These are phyloP conservation scores for Ammodytes dubius DNA, from an alignment of 2,113 vertebrate genomes.

Conservation along the genomic window DNA sequence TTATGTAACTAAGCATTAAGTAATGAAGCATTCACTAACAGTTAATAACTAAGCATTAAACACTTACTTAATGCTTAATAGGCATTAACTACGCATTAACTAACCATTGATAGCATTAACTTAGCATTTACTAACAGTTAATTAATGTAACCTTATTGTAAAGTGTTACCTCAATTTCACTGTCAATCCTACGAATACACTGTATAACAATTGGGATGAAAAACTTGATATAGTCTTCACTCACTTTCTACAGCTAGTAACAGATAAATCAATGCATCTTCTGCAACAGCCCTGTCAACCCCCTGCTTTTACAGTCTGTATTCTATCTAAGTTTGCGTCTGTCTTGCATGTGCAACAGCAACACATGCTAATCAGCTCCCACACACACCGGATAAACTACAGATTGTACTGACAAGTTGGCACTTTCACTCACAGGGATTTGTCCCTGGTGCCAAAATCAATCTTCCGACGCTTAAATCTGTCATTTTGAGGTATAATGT, in stretches of 20 bases:
- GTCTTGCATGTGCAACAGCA: conserved; percentile 47
- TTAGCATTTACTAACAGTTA: no score
- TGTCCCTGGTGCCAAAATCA: not conserved
- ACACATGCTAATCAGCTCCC: conserved; percentile 47
- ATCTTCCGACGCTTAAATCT: not conserved
- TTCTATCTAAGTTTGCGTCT: conserved; percentile 8
- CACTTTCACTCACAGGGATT: not conserved
- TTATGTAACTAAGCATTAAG: no score
- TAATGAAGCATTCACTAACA: no score
- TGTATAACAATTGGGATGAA: not conserved
- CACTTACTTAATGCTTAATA: no score
- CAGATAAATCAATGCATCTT: not conserved
- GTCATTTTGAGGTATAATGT: conserved; percentile 2
- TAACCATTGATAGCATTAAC: no score
- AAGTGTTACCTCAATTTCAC: not conserved
- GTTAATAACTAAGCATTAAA: no score
- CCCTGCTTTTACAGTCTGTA: not conserved
- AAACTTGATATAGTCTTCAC: not conserved
- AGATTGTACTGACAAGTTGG: not conserved
- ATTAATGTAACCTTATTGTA: no score
- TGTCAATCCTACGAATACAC: not conserved
- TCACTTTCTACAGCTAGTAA: not conserved
- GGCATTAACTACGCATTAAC: no score
- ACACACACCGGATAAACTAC: conserved; percentile 22
- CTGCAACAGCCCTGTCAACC: not conserved